Conservation (phyloP, 2,888 invertebrate genomes). For the Leptopilina drosophilae region DNA sequence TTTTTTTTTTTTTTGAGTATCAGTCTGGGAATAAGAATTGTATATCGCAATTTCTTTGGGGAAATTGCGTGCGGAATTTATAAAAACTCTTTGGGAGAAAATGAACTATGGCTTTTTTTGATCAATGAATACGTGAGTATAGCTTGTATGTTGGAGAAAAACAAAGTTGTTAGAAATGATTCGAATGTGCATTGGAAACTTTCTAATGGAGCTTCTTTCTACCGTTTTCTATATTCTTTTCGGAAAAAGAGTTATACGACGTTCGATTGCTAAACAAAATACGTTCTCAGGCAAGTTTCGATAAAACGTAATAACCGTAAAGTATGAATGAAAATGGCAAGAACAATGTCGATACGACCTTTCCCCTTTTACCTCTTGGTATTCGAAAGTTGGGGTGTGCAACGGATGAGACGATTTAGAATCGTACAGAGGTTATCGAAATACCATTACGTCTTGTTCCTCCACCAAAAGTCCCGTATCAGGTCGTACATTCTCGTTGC, state of each 20-base stretch:
- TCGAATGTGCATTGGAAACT: not conserved
- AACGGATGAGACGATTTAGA: not conserved
- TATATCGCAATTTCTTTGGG: too few species aligned
- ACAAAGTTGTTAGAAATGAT: not conserved
- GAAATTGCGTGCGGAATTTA: too few species aligned
- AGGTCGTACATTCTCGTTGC: not conserved
- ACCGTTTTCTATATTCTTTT: too few species aligned
- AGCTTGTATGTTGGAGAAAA: not conserved
- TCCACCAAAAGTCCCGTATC: not conserved
- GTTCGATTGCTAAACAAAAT: not conserved
- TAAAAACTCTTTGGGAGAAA: too few species aligned
- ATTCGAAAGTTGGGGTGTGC: conserved; percentile 17
- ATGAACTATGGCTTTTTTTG: too few species aligned
- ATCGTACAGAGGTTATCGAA: conserved; percentile 38
- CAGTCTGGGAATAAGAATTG: too few species aligned
- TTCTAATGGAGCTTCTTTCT: not conserved
- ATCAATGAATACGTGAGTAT: too few species aligned
- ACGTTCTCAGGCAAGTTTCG: not conserved
- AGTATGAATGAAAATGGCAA: conserved; percentile 30
- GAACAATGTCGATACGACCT: conserved; percentile 36
- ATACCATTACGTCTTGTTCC: conserved; percentile 37
- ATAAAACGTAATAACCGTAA: conserved; percentile 31
- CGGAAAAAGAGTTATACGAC: not conserved
- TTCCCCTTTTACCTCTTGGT: conserved; percentile 13
- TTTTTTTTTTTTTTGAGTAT: too few species aligned